Base-by-base conservation (phyloP, 1,140 invertebrate genomes). In the Agraylea sexmaculata region DNA sequence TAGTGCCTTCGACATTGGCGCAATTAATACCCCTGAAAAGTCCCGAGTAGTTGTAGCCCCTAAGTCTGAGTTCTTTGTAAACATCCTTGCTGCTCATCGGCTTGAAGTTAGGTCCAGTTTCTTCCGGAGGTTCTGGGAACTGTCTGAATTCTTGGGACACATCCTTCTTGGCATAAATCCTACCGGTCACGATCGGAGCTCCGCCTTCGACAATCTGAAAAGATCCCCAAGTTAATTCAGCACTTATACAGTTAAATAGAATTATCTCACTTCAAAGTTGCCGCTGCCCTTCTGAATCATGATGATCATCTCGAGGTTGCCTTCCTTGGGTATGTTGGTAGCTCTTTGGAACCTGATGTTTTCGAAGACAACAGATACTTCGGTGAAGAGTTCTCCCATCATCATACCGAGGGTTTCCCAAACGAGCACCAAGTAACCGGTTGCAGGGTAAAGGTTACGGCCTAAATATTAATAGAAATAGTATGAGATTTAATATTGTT, bases 21-120 rank as follows among this genome's bases (percentile, higher is more conserved):
- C 67, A 62, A 10, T 68, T 56, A 7, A 83, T 55, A 10, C 73
- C 77, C 47, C 76, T 71, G 65, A 92, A 94, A 1, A 75, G 54
- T 18, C 81, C 80, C 68, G 71, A 75, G 61, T 96, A 96, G 43
- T 95, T 80, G 56, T 96, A 96, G 1, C 93, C 93, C 51, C 90
- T 71, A 0, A 95, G 69, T 51, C 79, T 71, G 1, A 97, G 60
- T 59, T 95, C 91, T 55, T 93, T 94, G 58, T 97, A 97, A 36
- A 95, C 74, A 56, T 96, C 91, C 36, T 76, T 77, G 1, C 64
- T 66, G 0, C 68, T 67, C 36, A 78, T 5, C 55, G 68, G 10
- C 58, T 69, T 52, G 60, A 67, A 49, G 49, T 62, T 40, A 43
- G 69, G 58, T 45, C 69, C 60, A 2, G 49, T 57, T 4, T 57